phyloP scores from a whole-genome alignment of 1,140 invertebrate species.

The Aplysia californica region DNA sequence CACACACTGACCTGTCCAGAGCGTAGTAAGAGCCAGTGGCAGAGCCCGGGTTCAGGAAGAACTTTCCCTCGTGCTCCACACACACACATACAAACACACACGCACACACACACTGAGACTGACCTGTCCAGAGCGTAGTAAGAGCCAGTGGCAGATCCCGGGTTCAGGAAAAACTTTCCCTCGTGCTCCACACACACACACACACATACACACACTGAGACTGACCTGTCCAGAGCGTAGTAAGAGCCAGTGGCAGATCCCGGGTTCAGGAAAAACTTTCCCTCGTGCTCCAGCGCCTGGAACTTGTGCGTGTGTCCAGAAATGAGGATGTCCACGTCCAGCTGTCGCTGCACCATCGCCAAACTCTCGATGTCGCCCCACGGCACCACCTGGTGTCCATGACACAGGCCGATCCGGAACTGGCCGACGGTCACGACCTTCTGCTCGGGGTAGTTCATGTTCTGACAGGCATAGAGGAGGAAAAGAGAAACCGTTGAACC shows the following conservation, averaged over 20 bases:
- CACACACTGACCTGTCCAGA: slow-evolving; percentile 83
- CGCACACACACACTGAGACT: too few relatives aligned
- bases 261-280: slow-evolving; percentile 99
- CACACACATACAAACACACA: too few relatives aligned
- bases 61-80: slow-evolving; percentile 98
- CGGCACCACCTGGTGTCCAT: slow-evolving; percentile 96
- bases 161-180: too few relatives aligned
- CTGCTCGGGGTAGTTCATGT: slow-evolving; percentile 96
- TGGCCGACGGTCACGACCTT: slow-evolving; percentile 99
- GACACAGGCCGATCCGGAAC: slow-evolving; percentile 96
- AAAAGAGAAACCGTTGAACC: too few relatives aligned
- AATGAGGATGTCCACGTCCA: slow-evolving; percentile 99
- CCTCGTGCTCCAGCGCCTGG: slow-evolving; percentile 98
- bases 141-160: too few relatives aligned
- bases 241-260: slow-evolving; percentile 99
- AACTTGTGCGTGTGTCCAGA: slow-evolving; percentile 99
- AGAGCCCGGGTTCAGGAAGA: slow-evolving; percentile 99
- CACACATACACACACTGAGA: too few relatives aligned
- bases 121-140: slow-evolving; percentile 91
- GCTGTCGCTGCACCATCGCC: slow-evolving; percentile 92
- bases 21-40: slow-evolving; percentile 98
- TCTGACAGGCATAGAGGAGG: too few relatives aligned
- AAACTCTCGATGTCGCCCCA: slow-evolving; percentile 96
- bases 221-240: slow-evolving; percentile 87
- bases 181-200: too few relatives aligned